A percentile compares a stretch with the other conserved stretches of the same genome.
phyloP scores from a whole-genome alignment of 2,888 invertebrate genomes.

The Sphaerophoria taeniata region DNA sequence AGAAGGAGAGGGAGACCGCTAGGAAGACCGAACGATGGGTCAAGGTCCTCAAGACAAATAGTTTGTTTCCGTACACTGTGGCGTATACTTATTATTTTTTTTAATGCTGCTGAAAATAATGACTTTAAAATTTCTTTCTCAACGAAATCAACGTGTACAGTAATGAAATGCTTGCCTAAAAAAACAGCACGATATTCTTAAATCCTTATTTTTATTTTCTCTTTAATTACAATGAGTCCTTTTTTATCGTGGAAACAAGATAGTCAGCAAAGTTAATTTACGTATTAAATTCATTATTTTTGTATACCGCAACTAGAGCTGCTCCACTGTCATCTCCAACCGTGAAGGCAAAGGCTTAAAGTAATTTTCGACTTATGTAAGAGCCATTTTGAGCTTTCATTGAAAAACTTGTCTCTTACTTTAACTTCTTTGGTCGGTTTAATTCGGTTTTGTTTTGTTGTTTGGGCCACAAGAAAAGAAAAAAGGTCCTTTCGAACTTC shows the following conservation, averaged over 20 bases:
- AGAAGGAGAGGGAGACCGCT: no score
- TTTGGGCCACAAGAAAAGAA: background rate
- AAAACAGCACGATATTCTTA: no score
- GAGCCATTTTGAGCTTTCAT: slow-evolving; percentile 61
- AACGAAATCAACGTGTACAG: no score
- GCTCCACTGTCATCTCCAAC: background rate
- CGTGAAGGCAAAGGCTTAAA: slow-evolving; percentile 15
- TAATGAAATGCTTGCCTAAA: no score
- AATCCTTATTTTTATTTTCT: no score
- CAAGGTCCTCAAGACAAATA: no score
- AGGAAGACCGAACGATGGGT: no score
- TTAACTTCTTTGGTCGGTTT: background rate
- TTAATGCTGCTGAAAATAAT: no score
- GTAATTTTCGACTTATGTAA: slow-evolving; percentile 39
- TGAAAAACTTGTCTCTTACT: background rate
- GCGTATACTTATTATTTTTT: no score
- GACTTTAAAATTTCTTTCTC: no score
- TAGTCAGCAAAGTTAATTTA: slow-evolving; percentile 23
- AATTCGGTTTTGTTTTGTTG: background rate
- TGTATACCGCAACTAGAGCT: slow-evolving; percentile 8
- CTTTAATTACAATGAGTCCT: background rate
- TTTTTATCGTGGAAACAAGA: slow-evolving; percentile 30
- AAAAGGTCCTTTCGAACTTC: slow-evolving; percentile 47
- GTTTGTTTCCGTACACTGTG: no score
- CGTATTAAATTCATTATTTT: slow-evolving; percentile 37